Base-by-base conservation (phyloP, 2,797 vertebrate species). In the Microctenopoma steveboyesi region DNA sequence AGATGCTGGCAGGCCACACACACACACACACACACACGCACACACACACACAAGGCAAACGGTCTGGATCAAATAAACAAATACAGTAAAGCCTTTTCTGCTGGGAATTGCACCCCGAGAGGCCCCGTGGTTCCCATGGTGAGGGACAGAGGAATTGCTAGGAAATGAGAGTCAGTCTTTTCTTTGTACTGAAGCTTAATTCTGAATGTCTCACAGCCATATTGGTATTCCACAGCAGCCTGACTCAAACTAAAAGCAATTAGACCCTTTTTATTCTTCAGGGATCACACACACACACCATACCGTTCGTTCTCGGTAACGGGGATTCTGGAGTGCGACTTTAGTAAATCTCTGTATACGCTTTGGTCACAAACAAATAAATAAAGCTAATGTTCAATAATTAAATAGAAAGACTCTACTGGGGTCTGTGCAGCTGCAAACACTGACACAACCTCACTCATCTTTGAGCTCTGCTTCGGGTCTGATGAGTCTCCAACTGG, bases 111-210 rank as follows among this genome's bases (percentile, higher is more conserved):
- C 45, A 33, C 69, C 71, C 72, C 39, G 13, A 79, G 74, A 71
- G 83, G 77, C 76, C 72, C 73, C 1, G 64, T 0, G 64, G 88
- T 86, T 90, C 74, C 87, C 89, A 90, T 76, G 48, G 86, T n/a
- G 75, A 86, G 47, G 0, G 4, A 25, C 11, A 54, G 25, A 64
- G 78, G 76, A 83, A 78, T 60, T 28, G 18, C 37, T 61, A 80
- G 66, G 80, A 85, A 83, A 71, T 28, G 69, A 69, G 59, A 79
- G 78, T 76, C 63, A 15, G 49, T 4, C 59, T 69, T 81, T 82
- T 76, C 65, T 66, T 49, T 53, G 16, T 28, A 40, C 61, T 51
- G 30, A 63, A 43, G 69, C 75, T 30, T 33, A 66, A 71, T 5
- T 63, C 69, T 30, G 53, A 67, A 50, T 22, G 73, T 60, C 37